Conservation (phyloP, 2,797 vertebrate genomes). For the Falco cherrug region DNA sequence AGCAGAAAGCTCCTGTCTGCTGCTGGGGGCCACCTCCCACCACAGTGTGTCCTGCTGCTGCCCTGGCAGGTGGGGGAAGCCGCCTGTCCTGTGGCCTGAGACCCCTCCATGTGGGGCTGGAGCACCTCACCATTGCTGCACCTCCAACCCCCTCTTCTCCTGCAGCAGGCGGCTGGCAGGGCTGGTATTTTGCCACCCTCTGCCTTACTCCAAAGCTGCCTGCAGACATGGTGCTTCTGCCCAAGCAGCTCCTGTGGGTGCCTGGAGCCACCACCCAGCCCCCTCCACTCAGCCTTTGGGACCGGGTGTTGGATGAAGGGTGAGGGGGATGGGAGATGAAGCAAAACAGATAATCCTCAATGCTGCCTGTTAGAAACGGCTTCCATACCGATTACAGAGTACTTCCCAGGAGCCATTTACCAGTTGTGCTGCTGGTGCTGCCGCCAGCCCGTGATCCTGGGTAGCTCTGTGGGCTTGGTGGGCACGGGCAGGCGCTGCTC, state of each 20-base stretch:
- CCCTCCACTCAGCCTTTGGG: too few relatives aligned
- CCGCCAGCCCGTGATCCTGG: rapidly evolving
- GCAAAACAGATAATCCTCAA: too few relatives aligned
- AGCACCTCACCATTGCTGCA: neutral
- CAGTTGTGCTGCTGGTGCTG: rapidly evolving
- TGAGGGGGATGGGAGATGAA: neutral
- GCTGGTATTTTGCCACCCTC: too few relatives aligned
- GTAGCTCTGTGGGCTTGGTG: rapidly evolving
- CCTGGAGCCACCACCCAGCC: neutral
- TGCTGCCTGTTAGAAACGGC: neutral
- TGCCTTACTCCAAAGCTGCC: neutral
- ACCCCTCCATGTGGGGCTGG: neutral
- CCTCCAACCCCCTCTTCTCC: too few relatives aligned
- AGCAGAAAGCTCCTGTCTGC: neutral
- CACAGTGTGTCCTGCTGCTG: neutral
- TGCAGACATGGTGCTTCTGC: too few relatives aligned
- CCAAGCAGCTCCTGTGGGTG: rapidly evolving
- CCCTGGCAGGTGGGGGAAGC: neutral
- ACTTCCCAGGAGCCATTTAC: neutral
- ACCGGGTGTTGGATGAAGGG: neutral
- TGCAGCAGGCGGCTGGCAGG: too few relatives aligned
- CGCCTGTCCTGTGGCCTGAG: neutral
- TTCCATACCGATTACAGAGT: too few relatives aligned
- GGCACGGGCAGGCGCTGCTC: neutral
- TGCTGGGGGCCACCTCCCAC: neutral